phyloP scores from a whole-genome alignment of 2,797 vertebrate genomes.

The Gastrophryne carolinensis region DNA sequence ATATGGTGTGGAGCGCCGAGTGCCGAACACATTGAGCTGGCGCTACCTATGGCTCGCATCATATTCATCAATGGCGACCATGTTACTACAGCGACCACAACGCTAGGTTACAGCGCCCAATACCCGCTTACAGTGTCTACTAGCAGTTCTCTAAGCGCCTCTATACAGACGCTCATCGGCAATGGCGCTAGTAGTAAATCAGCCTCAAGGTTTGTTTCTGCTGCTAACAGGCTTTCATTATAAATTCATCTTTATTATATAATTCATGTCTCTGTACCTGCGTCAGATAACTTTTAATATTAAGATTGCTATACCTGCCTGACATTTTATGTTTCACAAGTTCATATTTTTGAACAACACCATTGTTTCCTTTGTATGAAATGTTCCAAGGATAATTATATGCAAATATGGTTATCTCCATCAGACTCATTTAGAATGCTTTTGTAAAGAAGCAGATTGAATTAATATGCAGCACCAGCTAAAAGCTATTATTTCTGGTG shows the following conservation, averaged over 20 bases:
- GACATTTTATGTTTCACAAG: neutral
- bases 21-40: too few species aligned
- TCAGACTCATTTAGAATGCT: conserved; percentile 18
- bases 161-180: too few species aligned
- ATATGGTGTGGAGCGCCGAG: too few species aligned
- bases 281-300: neutral
- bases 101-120: too few species aligned
- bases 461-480: conserved; percentile 7
- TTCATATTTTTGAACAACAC: neutral
- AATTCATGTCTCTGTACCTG: neutral
- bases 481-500: conserved; percentile 8
- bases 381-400: conserved; percentile 18
- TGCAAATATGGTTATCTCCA: conserved; percentile 10
- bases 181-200: too few species aligned
- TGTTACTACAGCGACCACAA: too few species aligned
- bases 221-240: too few species aligned
- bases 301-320: neutral
- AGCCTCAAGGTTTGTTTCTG: too few species aligned
- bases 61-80: too few species aligned
- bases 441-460: conserved; percentile 14
- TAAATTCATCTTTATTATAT: neutral
- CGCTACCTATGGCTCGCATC: too few species aligned
- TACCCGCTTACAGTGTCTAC: too few species aligned
- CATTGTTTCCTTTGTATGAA: conserved; percentile 8
- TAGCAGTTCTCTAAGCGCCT: too few species aligned